Conservation (phyloP, 2,797 vertebrate genomes). For the Pristis pectinata region DNA sequence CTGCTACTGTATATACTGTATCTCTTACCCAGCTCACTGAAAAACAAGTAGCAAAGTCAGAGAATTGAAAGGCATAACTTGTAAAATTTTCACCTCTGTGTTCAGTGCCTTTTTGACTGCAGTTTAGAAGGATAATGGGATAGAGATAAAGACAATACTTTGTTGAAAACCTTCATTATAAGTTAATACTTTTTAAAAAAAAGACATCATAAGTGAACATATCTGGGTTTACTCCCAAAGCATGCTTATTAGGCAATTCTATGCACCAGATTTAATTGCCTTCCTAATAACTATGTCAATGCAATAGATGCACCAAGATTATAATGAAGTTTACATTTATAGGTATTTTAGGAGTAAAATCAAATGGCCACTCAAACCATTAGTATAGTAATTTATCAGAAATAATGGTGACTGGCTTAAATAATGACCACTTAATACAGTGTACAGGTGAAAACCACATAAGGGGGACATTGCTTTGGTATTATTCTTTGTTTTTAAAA, state of each 20-base stretch:
- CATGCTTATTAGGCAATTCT: not conserved
- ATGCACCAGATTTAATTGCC: not conserved
- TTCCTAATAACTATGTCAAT: not conserved
- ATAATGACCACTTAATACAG: not conserved
- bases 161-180: not conserved
- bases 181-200: not conserved
- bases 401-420: not conserved
- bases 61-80: not conserved
- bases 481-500: not conserved
- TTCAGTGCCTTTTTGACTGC: not conserved
- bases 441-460: not conserved
- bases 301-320: too few species aligned
- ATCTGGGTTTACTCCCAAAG: not conserved
- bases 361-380: not conserved
- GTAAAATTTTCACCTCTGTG: not conserved
- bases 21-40: not conserved
- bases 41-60: not conserved
- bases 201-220: not conserved
- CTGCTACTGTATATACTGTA: too few species aligned
- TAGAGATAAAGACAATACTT: not conserved
- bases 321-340: not conserved
- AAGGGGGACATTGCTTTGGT: not conserved
- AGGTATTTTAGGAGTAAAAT: not conserved
- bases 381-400: not conserved
- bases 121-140: not conserved